Evolutionary conservation across 2,888 invertebrate species (phyloP).

Genomic region (Anticlea derivata): DNA sequence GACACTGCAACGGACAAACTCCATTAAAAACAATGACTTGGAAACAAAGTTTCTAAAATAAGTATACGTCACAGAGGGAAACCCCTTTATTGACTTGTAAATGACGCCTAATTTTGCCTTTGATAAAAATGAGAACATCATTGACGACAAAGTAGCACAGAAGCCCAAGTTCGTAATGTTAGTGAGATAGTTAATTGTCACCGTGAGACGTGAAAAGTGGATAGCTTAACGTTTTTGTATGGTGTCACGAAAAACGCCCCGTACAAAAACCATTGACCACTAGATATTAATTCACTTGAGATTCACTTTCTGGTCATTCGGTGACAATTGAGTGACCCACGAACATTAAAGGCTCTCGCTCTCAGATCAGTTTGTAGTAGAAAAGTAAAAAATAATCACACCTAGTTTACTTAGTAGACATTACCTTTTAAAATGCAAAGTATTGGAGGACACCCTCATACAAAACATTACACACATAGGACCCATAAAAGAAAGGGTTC

Average conservation of each 20-base stretch:
- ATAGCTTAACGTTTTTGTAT: too few relatives aligned
- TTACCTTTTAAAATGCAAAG: slow-evolving; percentile 35
- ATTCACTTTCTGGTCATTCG: too few relatives aligned
- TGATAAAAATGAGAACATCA: not conserved
- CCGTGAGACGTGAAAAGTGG: too few relatives aligned
- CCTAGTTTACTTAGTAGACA: too few relatives aligned
- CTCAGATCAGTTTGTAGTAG: too few relatives aligned
- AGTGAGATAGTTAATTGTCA: too few relatives aligned
- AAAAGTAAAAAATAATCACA: not conserved
- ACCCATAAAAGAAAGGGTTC: slow-evolving; percentile 55
- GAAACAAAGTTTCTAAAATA: slow-evolving; percentile 16
- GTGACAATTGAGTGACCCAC: too few relatives aligned
- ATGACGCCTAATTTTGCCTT: not conserved
- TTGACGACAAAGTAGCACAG: not conserved
- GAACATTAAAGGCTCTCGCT: too few relatives aligned
- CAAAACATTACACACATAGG: slow-evolving; percentile 47
- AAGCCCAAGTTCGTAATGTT: too few relatives aligned
- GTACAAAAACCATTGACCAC: too few relatives aligned
- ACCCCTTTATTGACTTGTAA: slow-evolving; percentile 8
- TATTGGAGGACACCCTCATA: slow-evolving; percentile 32
- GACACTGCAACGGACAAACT: not conserved
- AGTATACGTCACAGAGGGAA: not conserved
- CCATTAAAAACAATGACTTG: slow-evolving; percentile 27
- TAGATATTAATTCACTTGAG: too few relatives aligned
- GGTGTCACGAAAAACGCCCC: too few relatives aligned